A percentile compares a stretch with the other conserved stretches of the same genome.
Evolutionary conservation across 2,888 invertebrate species (phyloP).

Genomic region (Ophion obscuratus): DNA sequence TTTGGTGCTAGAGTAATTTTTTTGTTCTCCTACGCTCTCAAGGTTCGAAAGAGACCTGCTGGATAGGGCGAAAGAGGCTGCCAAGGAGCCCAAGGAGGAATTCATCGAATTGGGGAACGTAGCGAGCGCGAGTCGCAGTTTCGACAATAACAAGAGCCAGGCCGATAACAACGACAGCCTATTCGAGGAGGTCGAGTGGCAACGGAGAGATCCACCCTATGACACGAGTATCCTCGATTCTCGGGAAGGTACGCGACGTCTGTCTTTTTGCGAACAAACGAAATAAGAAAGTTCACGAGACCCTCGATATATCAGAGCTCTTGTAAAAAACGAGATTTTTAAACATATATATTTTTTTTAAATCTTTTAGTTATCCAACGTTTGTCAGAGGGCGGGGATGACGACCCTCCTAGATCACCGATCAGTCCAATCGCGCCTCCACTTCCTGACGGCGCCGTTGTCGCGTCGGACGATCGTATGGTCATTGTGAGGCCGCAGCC

Average conservation of each 20-base stretch:
- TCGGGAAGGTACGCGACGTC: constrained; percentile 58
- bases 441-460: constrained; percentile 77
- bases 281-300: background rate
- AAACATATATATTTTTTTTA: constrained; percentile 3
- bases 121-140: constrained; percentile 63
- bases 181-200: constrained; percentile 76
- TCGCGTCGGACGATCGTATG: constrained; percentile 85
- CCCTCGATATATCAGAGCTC: background rate
- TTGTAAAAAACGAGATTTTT: background rate
- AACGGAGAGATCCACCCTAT: constrained; percentile 68
- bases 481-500: constrained; percentile 83
- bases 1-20: background rate
- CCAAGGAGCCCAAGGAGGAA: constrained; percentile 72
- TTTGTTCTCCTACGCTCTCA: background rate
- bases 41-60: constrained; percentile 80
- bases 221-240: constrained; percentile 68
- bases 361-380: constrained; percentile 72
- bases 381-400: constrained; percentile 77
- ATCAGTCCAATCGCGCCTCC: constrained; percentile 79
- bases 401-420: constrained; percentile 74
- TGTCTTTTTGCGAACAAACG: background rate
- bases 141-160: constrained; percentile 65
- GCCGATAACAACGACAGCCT: constrained; percentile 66
- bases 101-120: constrained; percentile 72
- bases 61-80: constrained; percentile 77